Evolutionary conservation across 2,113 vertebrate species (phyloP).

Genomic region (Platichthys stellatus): DNA sequence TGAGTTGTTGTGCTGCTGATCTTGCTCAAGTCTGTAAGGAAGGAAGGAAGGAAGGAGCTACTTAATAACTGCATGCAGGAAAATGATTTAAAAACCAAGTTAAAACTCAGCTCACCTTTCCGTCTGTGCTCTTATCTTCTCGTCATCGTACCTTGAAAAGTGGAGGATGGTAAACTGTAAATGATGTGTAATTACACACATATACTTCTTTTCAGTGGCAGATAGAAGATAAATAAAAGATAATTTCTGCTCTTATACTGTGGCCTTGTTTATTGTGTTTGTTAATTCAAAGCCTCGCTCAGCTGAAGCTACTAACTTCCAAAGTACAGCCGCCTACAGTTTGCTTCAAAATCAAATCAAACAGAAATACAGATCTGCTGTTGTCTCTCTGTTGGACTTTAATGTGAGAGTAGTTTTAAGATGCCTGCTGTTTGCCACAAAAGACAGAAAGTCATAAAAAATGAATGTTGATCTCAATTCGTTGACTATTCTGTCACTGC

Average conservation of each 20-base stretch:
- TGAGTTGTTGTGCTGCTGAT: slow-evolving; percentile 60
- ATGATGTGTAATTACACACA: background rate
- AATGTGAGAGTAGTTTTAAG: background rate
- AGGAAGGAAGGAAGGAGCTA: background rate
- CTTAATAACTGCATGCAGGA: background rate
- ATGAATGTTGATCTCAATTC: background rate
- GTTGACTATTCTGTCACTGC: too few species aligned
- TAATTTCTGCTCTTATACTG: too few species aligned
- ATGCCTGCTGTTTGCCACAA: background rate
- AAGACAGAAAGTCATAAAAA: background rate
- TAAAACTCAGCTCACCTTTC: slow-evolving; percentile 82
- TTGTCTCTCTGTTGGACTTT: background rate
- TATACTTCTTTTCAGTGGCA: background rate
- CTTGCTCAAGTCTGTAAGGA: slow-evolving; percentile 72
- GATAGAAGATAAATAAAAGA: too few species aligned
- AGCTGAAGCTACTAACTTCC: too few species aligned
- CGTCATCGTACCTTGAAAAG: slow-evolving; percentile 88
- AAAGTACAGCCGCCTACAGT: background rate
- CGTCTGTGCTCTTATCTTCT: slow-evolving; percentile 87
- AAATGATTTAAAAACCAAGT: background rate
- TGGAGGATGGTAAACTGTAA: slow-evolving; percentile 1
- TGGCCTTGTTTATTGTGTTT: too few species aligned
- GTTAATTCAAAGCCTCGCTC: too few species aligned
- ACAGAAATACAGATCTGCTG: background rate
- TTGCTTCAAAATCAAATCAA: background rate